Evolutionary conservation across 2,113 vertebrate genomes (phyloP), one percentile per base, ranked within the genome.

Genomic region (Etheostoma cragini): DNA sequence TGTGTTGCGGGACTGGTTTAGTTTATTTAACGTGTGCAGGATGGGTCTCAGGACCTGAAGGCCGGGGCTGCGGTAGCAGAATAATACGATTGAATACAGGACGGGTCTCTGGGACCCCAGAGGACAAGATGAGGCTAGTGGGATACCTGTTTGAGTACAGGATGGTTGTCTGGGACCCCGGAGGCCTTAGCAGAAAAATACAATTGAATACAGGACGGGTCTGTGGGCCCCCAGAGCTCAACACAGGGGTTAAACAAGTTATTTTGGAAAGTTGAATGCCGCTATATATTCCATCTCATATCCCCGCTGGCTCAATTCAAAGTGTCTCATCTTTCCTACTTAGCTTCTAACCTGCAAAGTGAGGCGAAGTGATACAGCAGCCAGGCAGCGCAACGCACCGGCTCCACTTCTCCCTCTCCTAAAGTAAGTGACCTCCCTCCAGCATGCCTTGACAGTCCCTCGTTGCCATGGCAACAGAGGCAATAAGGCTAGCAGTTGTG

Each of bases 391-490:
- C 61, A 60, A 57, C 21, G 60, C 65, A 35, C 45, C 3, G 49
- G n/a, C 65, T 84, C 58, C 56, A 57, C 81, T 66, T 84, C 54
- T 60, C 22, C 73, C 49, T 75, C 78, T 83, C 75, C 62, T 76
- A 72, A 89, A 89, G 76, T 92, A 85, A 90, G 87, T 86, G 91
- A 90, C 88, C 86, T 80, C 85, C 81, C 74, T 83, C 84, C 88
- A 88, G 81, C 73, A 87, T 80, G 81, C 78, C 86, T 90, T 91
- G 93, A 90, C 89, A 78, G 87, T 83, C 83, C 84, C 82, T 80
- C 61, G 88, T 94, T 90, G 78, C 85, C 89, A 92, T 93, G 72
- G 91, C 86, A 93, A 94, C 93, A 91, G 87, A 88, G 85, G 90
- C 89, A 87, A 88, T 80, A 79, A 85, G 88, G 70, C 87, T 76